Conservation (phyloP, 2,888 invertebrate species). For the Synanthedon andrenaeformis region DNA sequence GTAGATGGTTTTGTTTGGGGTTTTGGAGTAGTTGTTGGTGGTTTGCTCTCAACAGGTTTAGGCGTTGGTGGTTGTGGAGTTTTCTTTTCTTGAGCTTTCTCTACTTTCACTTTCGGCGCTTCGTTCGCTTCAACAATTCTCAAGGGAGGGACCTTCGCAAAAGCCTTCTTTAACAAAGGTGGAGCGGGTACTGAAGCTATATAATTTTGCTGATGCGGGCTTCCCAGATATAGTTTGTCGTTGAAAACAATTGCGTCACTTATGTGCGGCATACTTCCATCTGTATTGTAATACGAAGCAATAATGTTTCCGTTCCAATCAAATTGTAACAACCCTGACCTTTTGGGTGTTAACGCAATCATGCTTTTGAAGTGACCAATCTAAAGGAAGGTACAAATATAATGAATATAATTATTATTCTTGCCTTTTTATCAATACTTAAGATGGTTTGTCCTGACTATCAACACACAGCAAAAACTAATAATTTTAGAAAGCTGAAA, state of each 20-base stretch:
- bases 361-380: slow-evolving; percentile 74
- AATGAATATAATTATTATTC: not conserved
- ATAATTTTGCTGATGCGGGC: slow-evolving; percentile 73
- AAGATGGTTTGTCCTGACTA: no score
- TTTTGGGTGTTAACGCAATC: slow-evolving; percentile 37
- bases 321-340: slow-evolving; percentile 73
- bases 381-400: slow-evolving; percentile 27
- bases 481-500: no score
- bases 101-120: slow-evolving; percentile 16
- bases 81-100: slow-evolving; percentile 2
- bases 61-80: slow-evolving; percentile 5
- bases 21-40: slow-evolving; percentile 11
- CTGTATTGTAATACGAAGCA: slow-evolving; percentile 74
- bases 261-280: slow-evolving; percentile 62
- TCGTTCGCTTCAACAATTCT: slow-evolving; percentile 12
- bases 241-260: slow-evolving; percentile 77
- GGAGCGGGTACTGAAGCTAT: slow-evolving; percentile 74
- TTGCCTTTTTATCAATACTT: no score
- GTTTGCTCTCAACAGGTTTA: slow-evolving; percentile 16
- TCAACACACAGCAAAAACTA: no score
- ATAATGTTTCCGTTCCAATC: slow-evolving; percentile 80
- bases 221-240: slow-evolving; percentile 75
- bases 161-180: slow-evolving; percentile 54
- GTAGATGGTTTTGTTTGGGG: slow-evolving; percentile 12
- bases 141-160: slow-evolving; percentile 11